phyloP scores from a whole-genome alignment of 2,888 invertebrate genomes.

The Folsomia candida region DNA sequence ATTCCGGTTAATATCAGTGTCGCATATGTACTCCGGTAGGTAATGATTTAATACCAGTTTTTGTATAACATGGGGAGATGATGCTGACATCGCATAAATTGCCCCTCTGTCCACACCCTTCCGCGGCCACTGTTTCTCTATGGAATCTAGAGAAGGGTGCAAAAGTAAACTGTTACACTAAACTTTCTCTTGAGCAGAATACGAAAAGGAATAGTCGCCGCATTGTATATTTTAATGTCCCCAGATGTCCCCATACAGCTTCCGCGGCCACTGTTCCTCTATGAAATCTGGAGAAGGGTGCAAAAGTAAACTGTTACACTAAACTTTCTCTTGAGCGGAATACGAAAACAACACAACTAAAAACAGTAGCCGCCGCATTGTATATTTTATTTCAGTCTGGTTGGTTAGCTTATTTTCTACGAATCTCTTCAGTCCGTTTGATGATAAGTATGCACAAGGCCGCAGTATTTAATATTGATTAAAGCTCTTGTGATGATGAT shows the following conservation, averaged over 20 bases:
- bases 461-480: background rate
- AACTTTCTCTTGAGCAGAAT: background rate
- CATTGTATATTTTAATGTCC: background rate
- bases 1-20: no score
- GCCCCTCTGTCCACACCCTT: no score
- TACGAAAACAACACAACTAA: background rate
- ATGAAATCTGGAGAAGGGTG: no score
- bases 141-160: no score
- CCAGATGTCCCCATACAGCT: no score
- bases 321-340: background rate
- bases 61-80: no score
- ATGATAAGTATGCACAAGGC: background rate
- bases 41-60: no score
- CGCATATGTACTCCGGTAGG: no score
- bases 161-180: background rate
- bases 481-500: background rate
- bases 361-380: background rate
- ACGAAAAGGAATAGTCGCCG: background rate
- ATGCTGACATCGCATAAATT: no score
- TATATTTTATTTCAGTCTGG: background rate
- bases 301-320: background rate
- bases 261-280: no score
- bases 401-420: background rate
- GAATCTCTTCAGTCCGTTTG: background rate
- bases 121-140: no score